Evolutionary conservation across 2,888 invertebrate genomes (phyloP).

Genomic region (Leptinotarsa juncta): DNA sequence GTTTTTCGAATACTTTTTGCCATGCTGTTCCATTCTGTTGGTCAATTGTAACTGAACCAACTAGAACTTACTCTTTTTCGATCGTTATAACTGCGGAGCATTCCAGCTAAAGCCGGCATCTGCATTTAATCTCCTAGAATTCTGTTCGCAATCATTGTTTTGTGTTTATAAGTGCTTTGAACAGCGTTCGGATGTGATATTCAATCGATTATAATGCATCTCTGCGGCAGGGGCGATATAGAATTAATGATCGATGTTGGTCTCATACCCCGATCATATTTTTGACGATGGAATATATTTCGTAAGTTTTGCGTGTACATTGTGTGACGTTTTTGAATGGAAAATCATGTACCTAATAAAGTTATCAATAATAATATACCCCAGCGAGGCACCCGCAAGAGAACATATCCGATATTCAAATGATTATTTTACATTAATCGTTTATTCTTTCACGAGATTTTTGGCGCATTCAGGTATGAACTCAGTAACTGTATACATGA

Average conservation of each 20-base stretch:
- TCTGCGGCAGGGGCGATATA: background rate
- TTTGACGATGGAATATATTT: background rate
- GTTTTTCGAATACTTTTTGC: constrained; percentile 11
- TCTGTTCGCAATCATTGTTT: constrained; percentile 26
- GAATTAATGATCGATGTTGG: background rate
- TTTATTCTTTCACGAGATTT: too few species aligned
- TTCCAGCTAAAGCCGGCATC: constrained; percentile 28
- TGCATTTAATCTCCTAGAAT: constrained; percentile 40
- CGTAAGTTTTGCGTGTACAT: too few species aligned
- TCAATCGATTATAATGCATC: constrained; percentile 13
- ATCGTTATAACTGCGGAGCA: constrained; percentile 30
- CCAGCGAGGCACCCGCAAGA: too few species aligned
- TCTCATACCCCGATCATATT: background rate
- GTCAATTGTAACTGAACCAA: constrained; percentile 36
- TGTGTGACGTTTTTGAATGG: too few species aligned
- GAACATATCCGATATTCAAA: too few species aligned
- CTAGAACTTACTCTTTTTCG: constrained; percentile 34
- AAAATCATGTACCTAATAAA: too few species aligned
- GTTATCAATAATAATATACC: too few species aligned
- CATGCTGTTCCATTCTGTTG: constrained; percentile 31
- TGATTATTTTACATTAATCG: too few species aligned
- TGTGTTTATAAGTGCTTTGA: constrained; percentile 29
- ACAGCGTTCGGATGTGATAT: constrained; percentile 23
- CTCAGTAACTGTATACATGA: too few species aligned
- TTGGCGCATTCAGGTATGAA: too few species aligned